Conservation (phyloP, 2,113 vertebrate species). For the Aegypius monachus region DNA sequence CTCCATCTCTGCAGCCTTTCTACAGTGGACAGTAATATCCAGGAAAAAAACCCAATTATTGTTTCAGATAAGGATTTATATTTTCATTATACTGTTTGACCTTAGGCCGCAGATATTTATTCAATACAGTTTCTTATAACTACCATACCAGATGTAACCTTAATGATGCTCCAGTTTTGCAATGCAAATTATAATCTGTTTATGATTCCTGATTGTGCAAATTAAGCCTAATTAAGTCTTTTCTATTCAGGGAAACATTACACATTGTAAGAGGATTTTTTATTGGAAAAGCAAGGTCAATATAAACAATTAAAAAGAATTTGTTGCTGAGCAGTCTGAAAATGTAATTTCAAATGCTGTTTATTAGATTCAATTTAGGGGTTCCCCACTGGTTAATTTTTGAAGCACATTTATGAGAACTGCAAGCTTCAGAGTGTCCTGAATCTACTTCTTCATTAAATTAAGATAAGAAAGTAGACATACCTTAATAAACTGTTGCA, state of each 20-base stretch:
- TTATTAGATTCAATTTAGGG: not conserved
- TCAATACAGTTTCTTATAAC: not conserved
- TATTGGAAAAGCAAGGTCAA: constrained; percentile 42
- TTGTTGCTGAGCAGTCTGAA: not conserved
- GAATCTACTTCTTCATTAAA: not conserved
- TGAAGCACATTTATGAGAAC: not conserved
- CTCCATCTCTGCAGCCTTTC: not conserved
- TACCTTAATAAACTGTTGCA: not conserved
- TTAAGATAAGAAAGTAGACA: not conserved
- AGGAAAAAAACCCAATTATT: not conserved
- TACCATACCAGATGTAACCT: not conserved
- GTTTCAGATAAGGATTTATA: not conserved
- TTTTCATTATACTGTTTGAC: not conserved
- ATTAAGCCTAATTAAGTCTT: constrained; percentile 55
- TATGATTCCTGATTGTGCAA: constrained; percentile 16
- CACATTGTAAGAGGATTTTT: not conserved
- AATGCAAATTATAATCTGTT: constrained; percentile 61
- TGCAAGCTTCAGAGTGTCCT: not conserved
- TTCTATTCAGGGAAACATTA: constrained; percentile 30
- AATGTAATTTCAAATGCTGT: constrained; percentile 13
- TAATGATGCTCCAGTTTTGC: not conserved
- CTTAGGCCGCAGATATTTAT: not conserved
- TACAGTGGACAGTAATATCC: not conserved
- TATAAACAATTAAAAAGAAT: constrained; percentile 40
- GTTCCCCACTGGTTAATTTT: not conserved